A percentile compares a stretch with the other conserved stretches of the same genome.
These are phyloP conservation scores for Carlito syrichta DNA, from an alignment of 2,113 vertebrate genomes.

Conservation along the genomic window DNA sequence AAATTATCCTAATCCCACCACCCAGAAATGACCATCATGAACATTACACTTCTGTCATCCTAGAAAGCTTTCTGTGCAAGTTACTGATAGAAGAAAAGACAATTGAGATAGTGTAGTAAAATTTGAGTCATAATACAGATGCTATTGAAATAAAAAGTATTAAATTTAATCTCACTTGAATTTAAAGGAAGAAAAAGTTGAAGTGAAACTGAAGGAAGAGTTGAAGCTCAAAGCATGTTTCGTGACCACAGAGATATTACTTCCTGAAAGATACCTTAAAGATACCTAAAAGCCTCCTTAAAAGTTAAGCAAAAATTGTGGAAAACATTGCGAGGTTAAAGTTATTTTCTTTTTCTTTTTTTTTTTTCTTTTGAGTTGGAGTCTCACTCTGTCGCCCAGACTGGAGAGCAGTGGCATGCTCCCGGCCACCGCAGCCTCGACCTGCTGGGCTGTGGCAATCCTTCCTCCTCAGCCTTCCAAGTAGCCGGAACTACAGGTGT, in stretches of 20 bases:
- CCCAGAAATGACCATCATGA: neutral
- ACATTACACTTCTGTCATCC: neutral
- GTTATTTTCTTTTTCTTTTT: too few species aligned
- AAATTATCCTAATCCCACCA: neutral
- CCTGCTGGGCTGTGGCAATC: too few species aligned
- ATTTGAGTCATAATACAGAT: neutral
- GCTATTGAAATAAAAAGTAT: neutral
- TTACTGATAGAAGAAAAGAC: neutral
- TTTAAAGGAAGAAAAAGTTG: neutral
- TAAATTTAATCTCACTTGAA: neutral
- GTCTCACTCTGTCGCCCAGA: too few species aligned
- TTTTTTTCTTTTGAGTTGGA: too few species aligned
- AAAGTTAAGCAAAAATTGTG: constrained; percentile 46
- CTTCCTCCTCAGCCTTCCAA: too few species aligned
- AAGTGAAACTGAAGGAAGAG: constrained; percentile 43
- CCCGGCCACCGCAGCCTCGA: too few species aligned
- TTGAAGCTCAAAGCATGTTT: constrained; percentile 28
- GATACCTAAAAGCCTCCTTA: constrained; percentile 41
- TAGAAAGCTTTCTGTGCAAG: constrained; percentile 5
- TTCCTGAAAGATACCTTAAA: constrained; percentile 49
- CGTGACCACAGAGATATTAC: constrained; percentile 36
- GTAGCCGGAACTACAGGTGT: too few species aligned
- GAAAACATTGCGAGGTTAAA: neutral
- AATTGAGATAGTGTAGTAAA: neutral
- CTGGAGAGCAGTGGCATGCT: too few species aligned